Base-by-base conservation (phyloP, 1,140 invertebrate species). In the Cherax quadricarinatus region DNA sequence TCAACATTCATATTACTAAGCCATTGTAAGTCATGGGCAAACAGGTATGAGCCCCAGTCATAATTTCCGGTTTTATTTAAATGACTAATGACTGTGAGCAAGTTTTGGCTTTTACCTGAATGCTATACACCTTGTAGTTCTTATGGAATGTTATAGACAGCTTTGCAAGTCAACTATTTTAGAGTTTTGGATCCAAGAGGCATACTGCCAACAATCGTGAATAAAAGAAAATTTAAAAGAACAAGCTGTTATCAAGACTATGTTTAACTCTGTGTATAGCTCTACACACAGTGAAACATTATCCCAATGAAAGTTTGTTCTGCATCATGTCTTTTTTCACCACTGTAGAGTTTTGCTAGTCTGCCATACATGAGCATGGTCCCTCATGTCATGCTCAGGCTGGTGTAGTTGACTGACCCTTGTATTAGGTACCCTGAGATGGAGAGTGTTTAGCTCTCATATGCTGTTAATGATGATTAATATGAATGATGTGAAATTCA, bases 351-450 rank as follows among this genome's bases (percentile, higher is more conserved):
- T 86, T 51, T 57, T 81, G 79, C 90, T 75, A 91, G 90, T 78
- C 84, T 91, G 60, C 66, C 60, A 87, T 86, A 84, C 73, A 78
- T 91, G 84, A 81, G 85, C 82, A 86, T 62, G 53, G 83, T 70
- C 79, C 30, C 86, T 80, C 73, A 86, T 24, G 70, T 70, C 85
- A 81, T 81, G 83, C 78, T 86, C 85, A 90, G 60, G 89, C 80
- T 86, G 53, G 89, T 86, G 75, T 70, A 86, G 85, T 86, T 60
- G 78, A 91, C 82, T 53, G 88, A 51, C 57, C 81, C 75, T 86
- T 60, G 80, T 89, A 30, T 78, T 73, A 57, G 73, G 81, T 62
- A 91, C 90, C 90, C 90, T 91, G 90, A 91, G 90, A 91, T 91
- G 84, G 90, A 86, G 83, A 66, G 90, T 86, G 90, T 66, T 86